Conservation (phyloP, 2,888 invertebrate genomes). For the Nineta flava region DNA sequence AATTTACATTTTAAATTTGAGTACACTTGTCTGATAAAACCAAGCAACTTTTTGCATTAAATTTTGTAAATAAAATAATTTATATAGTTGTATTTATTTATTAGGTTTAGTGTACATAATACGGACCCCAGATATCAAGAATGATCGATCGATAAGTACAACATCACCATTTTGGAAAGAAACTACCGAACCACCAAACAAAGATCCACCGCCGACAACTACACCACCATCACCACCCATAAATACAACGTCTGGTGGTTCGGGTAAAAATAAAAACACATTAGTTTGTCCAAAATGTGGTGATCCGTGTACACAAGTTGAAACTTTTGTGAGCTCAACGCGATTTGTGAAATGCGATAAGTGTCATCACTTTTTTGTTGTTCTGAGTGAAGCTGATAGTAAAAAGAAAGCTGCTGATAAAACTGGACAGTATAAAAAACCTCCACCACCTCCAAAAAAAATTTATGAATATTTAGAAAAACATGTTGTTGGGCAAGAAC, state of each 20-base stretch:
- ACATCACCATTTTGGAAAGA: slow-evolving; percentile 21
- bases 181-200: slow-evolving; percentile 11
- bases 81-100: too few species aligned
- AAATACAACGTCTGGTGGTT: slow-evolving; percentile 14
- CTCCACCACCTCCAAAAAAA: slow-evolving; percentile 92
- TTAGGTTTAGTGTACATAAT: too few species aligned
- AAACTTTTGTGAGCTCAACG: slow-evolving; percentile 92
- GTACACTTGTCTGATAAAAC: too few species aligned
- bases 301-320: slow-evolving; percentile 92
- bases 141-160: slow-evolving; percentile 18
- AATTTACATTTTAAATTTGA: too few species aligned
- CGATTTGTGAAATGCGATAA: slow-evolving; percentile 96
- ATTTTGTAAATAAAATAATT: too few species aligned
- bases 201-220: slow-evolving; percentile 14
- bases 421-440: slow-evolving; percentile 58
- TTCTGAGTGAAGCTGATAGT: slow-evolving; percentile 82
- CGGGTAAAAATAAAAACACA: slow-evolving; percentile 55
- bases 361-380: slow-evolving; percentile 95
- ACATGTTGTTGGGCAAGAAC: slow-evolving; percentile 94
- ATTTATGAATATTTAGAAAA: slow-evolving; percentile 93
- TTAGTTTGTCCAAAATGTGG: slow-evolving; percentile 93
- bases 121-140: slow-evolving; percentile 4
- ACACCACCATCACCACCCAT: slow-evolving; percentile 12
- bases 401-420: slow-evolving; percentile 73
- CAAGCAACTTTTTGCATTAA: too few species aligned